Base-by-base conservation (phyloP, 2,888 invertebrate genomes). In the Venusia cambrica region DNA sequence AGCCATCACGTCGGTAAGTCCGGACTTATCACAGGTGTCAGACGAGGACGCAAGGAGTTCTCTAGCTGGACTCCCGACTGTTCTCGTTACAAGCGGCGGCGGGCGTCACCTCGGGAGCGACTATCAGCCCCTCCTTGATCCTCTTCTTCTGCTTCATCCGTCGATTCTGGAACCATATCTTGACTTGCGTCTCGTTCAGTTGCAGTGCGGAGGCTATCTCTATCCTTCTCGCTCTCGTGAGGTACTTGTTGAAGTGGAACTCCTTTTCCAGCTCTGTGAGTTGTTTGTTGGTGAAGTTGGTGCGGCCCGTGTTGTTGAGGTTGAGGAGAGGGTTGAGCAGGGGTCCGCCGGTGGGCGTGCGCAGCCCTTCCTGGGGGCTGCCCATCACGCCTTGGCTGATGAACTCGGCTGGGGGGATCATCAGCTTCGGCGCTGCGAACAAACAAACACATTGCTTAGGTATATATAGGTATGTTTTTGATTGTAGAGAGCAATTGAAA, bases 261-360 rank as follows among this genome's bases (percentile, higher is more conserved):
- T 99, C 99, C 73, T 99, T 99, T 77, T 99, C 99, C 51, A 99
- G 90, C 80, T 99, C 99, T 1, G 99, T 99, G 48, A 99, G 91
- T 77, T 99, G 99, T 81, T 99, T 99, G 84, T 99, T 99, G 53
- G 98, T 98, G 89, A 99, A 99, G 88, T 99, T 99, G 17, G 99
- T 99, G 32, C 99, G 90, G 15, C 98, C 98, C 5, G 96, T 95
- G 85, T 94, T 94, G 87, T 95, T 95, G 50, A 84, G 71, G 68
- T 81, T 84, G 31, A 87, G 79, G 37, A 88, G 75, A 0, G 87
- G 85, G 64, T 80, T 87, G 51, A 88, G 64, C 66, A 88, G 72
- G 52, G 87, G 75, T 28, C 80, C 77, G 50, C 88, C 79, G 7
- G 84, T 85, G 2, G 83, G 85, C 1, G 89, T 88, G 9, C 89